Base-by-base conservation (phyloP, 2,797 vertebrate genomes). In the Chelmon rostratus region DNA sequence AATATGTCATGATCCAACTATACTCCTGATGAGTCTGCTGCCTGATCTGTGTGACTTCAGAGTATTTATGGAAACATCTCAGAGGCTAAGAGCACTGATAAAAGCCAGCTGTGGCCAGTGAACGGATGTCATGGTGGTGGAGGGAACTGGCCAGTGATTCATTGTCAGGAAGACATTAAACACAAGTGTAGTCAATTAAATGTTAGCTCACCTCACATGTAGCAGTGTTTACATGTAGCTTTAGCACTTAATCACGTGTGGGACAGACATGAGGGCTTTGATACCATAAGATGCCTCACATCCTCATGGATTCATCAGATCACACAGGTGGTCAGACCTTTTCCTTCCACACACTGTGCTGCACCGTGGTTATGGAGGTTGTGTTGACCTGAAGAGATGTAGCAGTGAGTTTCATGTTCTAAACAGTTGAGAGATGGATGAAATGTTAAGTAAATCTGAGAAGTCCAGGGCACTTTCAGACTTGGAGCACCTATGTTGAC, bases 171-270 rank as follows among this genome's bases (percentile, higher is more conserved):
- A 56, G 47, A 54, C 25, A 64, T 18, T 44, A 28, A 58, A 68
- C 12, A 7, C 4, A 61, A 63, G 66, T 64, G 38, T 35, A 72
- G 58, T 49, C 42, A 15, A 15, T 59, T 8, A 47, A 40, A 62
- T 35, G 61, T 74, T 10, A 65, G 38, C 70, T 84, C 67, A 57
- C 50, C 42, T 76, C 64, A 75, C 87, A 74, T 88, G 89, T 90
- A 93, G 89, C 86, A 71, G 69, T 64, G 85, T 89, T 85, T 90
- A 84, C 83, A 81, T 90, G 90, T 84, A 87, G 88, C 87, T n/a
- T n/a, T n/a, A n/a, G n/a, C 81, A 70, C 70, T 69, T 47, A 47
- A 56, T 76, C 66, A 81, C 68, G 68, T 33, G 56, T 73, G 65
- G 76, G 80, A 79, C 68, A 82, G 57, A 85, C 68, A 65, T 54